phyloP scores from a whole-genome alignment of 2,888 invertebrate species.

The Campoplex nolae region DNA sequence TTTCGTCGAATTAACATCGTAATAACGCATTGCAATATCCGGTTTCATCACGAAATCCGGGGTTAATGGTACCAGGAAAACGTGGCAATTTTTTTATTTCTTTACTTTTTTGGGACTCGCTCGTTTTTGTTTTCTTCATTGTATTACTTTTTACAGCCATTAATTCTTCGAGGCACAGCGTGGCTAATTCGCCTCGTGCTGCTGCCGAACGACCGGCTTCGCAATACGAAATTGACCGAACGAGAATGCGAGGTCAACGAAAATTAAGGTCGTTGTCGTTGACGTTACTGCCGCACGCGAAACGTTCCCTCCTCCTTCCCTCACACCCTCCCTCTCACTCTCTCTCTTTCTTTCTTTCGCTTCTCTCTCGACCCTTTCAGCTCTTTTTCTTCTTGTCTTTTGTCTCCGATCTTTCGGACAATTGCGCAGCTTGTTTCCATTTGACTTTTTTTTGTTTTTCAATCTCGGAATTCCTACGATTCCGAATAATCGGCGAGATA shows the following conservation, averaged over 20 bases:
- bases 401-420: conserved; percentile 40
- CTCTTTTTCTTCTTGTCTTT: not conserved
- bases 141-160: conserved; percentile 16
- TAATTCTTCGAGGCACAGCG: conserved; percentile 37
- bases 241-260: conserved; percentile 61
- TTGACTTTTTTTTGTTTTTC: not conserved
- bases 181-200: conserved; percentile 50
- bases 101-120: not conserved
- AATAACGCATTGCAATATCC: conserved; percentile 26
- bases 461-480: conserved; percentile 5
- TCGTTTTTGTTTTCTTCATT: not conserved
- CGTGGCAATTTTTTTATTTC: not conserved
- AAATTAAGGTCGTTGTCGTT: conserved; percentile 66
- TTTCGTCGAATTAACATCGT: conserved; percentile 7
- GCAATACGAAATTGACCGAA: conserved; percentile 64
- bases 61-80: conserved; percentile 3
- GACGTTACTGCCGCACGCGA: conserved; percentile 52
- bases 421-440: conserved; percentile 11
- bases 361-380: not conserved
- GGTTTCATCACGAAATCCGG: conserved; percentile 12
- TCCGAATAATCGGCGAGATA: not conserved
- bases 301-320: conserved; percentile 12
- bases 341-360: not conserved
- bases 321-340: not conserved
- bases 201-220: conserved; percentile 58